Evolutionary conservation across 2,797 vertebrate genomes (phyloP).

Genomic region (Lerista edwardsae): DNA sequence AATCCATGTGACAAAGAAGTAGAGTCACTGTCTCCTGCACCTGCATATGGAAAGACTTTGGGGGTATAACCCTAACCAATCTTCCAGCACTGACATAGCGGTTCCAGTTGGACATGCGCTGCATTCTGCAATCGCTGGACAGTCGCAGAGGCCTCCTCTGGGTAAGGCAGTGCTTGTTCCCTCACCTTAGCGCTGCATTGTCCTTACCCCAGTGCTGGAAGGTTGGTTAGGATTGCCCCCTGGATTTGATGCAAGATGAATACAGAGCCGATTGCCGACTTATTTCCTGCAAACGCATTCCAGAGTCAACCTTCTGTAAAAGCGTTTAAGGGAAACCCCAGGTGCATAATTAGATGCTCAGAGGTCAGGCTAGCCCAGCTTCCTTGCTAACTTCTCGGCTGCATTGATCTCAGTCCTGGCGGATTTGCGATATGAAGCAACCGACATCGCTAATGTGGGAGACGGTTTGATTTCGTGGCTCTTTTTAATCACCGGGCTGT

Average conservation of each 20-base stretch:
- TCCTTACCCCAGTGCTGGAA: no score
- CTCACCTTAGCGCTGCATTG: no score
- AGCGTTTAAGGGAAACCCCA: background rate
- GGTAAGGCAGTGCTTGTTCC: no score
- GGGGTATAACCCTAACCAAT: no score
- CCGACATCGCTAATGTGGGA: background rate
- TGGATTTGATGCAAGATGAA: background rate
- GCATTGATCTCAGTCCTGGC: background rate
- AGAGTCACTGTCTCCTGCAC: no score
- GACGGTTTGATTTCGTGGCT: background rate
- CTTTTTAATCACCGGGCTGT: background rate
- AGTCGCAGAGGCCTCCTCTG: no score
- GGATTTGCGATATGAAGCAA: background rate
- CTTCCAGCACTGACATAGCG: no score
- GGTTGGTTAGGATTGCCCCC: no score
- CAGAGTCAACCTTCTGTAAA: background rate
- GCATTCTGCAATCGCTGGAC: no score
- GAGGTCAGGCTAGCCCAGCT: background rate
- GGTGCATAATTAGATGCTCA: background rate
- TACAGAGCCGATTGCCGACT: constrained; percentile 5
- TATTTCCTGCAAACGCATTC: background rate
- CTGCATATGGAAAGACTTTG: no score
- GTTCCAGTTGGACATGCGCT: no score
- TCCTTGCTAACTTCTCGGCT: background rate
- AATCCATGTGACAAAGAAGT: background rate